Evolutionary conservation across 2,113 vertebrate species (phyloP).

Genomic region (Pelecanus crispus): DNA sequence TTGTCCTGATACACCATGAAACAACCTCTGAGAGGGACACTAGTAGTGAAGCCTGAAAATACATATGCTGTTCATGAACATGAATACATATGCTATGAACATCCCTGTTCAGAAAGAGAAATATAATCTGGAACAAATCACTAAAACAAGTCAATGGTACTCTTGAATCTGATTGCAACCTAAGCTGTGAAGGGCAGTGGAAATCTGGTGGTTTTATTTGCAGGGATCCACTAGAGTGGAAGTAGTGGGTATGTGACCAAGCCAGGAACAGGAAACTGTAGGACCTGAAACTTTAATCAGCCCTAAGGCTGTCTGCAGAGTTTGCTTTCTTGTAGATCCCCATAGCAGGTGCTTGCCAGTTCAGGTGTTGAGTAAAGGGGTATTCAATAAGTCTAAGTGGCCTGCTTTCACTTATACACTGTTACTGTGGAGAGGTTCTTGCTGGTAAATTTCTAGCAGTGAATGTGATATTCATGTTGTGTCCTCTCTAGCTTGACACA

Average conservation of each 20-base stretch:
- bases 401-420: background rate
- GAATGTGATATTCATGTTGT: rapidly evolving
- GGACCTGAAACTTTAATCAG: background rate
- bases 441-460: background rate
- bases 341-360: background rate
- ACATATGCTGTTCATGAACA: rapidly evolving
- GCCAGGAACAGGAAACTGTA: background rate
- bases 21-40: background rate
- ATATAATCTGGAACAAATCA: background rate
- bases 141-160: background rate
- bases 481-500: background rate
- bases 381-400: background rate
- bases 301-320: background rate
- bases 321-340: background rate
- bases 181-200: background rate
- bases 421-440: background rate
- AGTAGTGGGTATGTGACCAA: background rate
- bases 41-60: background rate
- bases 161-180: background rate
- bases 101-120: background rate
- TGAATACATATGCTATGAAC: rapidly evolving
- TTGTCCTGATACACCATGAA: background rate
- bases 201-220: background rate
- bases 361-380: background rate
- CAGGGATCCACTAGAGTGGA: background rate